A percentile compares a stretch with the other conserved stretches of the same genome.
Evolutionary conservation across 2,113 vertebrate species (phyloP).

Genomic region (Menidia beryllina): DNA sequence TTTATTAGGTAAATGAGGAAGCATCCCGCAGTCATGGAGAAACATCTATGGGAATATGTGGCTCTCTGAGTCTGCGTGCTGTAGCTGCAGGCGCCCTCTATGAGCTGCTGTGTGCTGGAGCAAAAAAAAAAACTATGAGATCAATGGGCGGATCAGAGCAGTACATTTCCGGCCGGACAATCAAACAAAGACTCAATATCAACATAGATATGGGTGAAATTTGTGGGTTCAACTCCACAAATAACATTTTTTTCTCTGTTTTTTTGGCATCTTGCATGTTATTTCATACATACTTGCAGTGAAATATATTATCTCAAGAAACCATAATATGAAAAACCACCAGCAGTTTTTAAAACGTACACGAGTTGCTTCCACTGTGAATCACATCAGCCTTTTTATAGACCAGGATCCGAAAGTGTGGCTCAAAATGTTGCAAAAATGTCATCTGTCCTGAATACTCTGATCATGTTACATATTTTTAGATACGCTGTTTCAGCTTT

Average conservation of each 20-base stretch:
- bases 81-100: too few species aligned
- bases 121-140: neutral
- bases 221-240: neutral
- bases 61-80: neutral
- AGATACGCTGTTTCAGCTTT: constrained; percentile 13
- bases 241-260: neutral
- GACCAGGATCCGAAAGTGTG: neutral
- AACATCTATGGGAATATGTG: too few species aligned
- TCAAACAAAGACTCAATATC: neutral
- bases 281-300: neutral
- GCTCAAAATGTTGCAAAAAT: neutral
- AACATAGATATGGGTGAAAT: neutral
- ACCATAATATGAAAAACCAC: neutral
- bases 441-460: neutral
- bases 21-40: too few species aligned
- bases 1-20: too few species aligned
- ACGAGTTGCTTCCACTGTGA: neutral
- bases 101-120: too few species aligned
- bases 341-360: neutral
- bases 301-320: neutral
- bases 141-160: neutral
- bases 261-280: neutral
- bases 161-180: neutral
- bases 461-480: neutral
- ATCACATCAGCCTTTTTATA: neutral